Evolutionary conservation across 2,888 invertebrate genomes (phyloP), one percentile per base, ranked within the genome.

Genomic region (Tryphoninae sp.): DNA sequence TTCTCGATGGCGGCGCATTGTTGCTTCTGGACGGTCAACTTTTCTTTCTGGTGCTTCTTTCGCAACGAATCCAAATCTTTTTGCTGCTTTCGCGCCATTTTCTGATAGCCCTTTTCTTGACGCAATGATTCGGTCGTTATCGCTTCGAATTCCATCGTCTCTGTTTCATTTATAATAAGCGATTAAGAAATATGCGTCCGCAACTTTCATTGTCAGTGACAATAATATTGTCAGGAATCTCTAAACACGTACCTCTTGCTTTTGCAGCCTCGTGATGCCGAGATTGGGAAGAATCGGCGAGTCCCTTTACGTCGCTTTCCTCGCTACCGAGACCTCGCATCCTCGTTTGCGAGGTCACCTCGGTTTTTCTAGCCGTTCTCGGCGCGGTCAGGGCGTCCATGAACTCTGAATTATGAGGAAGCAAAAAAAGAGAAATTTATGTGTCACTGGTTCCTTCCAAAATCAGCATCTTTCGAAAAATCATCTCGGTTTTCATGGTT

Each of bases 321-420:
- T 98, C 98, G 86, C 98, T 98, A 81, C 98, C 99, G 95, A 99
- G 95, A 59, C 97, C 97, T 89, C 97, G 96, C 96, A 99, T 97
- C 92, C 98, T 98, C 89, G 97, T 97, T 33, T 96, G 91, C 23
- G 90, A 87, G 64, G 89, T 86, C 16, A 87, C 87, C 67, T 92
- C 92, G 0, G 90, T 86, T 72, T 90, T 90, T 51, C 86, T 87
- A 58, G 87, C 86, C 19, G 97, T 97, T 81, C 97, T 94, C 0
- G 99, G 99, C 92, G 98, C 99, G 8, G 98, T 98, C 81, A 99
- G 93, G 3, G 99, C 98, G 82, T 98, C 98, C 96, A 99, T 99
- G 92, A 99, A 97, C 91, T 98, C 98, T 96, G 89, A 1, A 87
- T 86, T 33, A 72, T 61, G n/a, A 71, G 22, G 16, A 75, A 16